phyloP scores from a whole-genome alignment of 2,113 vertebrate genomes.

The Sterna hirundo region DNA sequence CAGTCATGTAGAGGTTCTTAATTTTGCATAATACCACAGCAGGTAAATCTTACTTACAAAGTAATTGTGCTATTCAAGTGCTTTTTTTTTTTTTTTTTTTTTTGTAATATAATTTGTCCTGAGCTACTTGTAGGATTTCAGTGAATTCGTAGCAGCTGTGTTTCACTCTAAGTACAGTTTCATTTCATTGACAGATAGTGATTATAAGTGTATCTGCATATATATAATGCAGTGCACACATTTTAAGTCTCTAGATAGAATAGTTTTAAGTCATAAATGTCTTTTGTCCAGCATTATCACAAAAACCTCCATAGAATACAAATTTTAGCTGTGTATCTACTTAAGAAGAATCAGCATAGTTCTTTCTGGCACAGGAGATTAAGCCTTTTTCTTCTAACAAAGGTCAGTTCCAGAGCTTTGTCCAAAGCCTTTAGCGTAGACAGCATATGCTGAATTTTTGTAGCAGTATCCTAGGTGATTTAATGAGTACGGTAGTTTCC shows the following conservation, averaged over 20 bases:
- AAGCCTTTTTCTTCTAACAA: background rate
- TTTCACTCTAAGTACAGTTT: background rate
- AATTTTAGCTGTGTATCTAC: background rate
- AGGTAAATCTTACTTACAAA: background rate
- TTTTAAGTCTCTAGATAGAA: background rate
- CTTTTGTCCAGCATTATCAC: background rate
- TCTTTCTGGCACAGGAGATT: background rate
- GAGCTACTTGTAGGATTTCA: background rate
- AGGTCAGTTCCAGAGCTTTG: constrained; percentile 7
- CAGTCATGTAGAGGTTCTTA: background rate
- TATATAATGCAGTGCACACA: background rate
- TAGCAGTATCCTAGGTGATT: background rate
- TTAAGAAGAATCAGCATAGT: background rate
- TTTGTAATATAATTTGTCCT: background rate
- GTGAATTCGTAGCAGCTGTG: background rate
- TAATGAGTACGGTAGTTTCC: background rate
- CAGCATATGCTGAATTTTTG: background rate
- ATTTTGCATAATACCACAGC: background rate
- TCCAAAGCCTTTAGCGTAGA: background rate
- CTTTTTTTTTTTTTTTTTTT: background rate
- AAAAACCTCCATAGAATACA: background rate
- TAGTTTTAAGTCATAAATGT: background rate
- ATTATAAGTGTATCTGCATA: background rate
- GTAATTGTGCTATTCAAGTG: background rate
- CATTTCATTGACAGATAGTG: background rate